Evolutionary conservation across 1,140 invertebrate genomes (phyloP), one percentile per base, ranked within the genome.

Genomic region (Hyles vespertilio): DNA sequence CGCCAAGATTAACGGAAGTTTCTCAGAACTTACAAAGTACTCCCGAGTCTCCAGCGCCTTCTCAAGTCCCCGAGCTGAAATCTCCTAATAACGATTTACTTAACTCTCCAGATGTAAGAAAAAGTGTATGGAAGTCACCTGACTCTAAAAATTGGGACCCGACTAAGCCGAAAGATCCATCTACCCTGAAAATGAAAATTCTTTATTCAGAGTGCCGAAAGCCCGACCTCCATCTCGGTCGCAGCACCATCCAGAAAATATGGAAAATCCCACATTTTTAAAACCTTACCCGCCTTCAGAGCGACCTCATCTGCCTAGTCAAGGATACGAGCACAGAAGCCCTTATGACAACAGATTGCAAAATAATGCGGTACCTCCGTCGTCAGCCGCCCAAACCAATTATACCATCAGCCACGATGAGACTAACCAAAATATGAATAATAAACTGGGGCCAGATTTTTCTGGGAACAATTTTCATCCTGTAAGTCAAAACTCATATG

Each of bases 221-320:
- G 92, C 92, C 3, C 89, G 92, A 69, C 92, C 92, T 22, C 92
- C 92, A 7, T 93, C 93, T 0, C 84, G 92, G 56, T 92, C 91
- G 3, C 89, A 90, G 58, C 77, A 82, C 40, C 87, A 74, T 67
- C 75, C 84, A 9, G 84, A 89, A 48, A 77, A 73, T 52, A 62
- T 84, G 22, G 86, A 88, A 58, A 84, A 84, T 59, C 84, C 89
- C 2, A 91, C 90, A 43, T 91, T 91, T 74, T 72, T 91, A 56
- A 91, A 91, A 79, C 90, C 90, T 3, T 91, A 84, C 65, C 90
- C 90, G 22, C 89, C 89, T 36, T 84, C 87, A 46, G 88, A 89
- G 12, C 79, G 81, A 70, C 72, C 81, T 5, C 74, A 78, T 50
- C 54, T 79, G 8, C 36, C 36, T 40, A 80, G 65, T 52, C 77